Evolutionary conservation across 2,888 invertebrate species (phyloP), one percentile per base, ranked within the genome.

Genomic region (Tachina grossa): DNA sequence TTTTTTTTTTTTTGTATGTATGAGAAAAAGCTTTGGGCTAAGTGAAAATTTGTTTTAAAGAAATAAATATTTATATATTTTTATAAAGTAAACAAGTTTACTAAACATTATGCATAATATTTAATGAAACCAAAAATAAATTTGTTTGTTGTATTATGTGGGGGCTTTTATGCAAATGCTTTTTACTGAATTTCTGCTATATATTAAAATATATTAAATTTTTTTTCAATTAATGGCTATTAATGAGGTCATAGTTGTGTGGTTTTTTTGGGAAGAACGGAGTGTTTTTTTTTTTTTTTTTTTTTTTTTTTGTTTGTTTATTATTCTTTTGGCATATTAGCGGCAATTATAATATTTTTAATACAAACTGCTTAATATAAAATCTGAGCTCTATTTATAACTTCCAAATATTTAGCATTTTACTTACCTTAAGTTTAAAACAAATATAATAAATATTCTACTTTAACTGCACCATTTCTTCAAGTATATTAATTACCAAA

Each of bases 161-260:
- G 68, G 11, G 9, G 45, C 22, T 19, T 19, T 47, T 16, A 49
- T 39, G 43, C 8, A 16, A 49, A 16, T 57, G 9, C n/a, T 71
- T 9, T 31, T 31, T 31, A 6, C 5, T 31, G 6, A 3, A 6
- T 55, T 31, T 53, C 31, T 45, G n/a, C 19, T 6, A 31, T 16
- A 22, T 45, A 47, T 65, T 45, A 51, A 39, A 14, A 45, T 13
- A 19, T 66, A 72, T 72, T 66, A 31, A 31, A 6, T 31, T 31
- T 4, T 66, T 31, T 66, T 72, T 66, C 22, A 57, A 71, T 77
- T 72, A 72, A 59, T 72, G 65, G 45, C 72, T 77, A 66, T 77
- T 83, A 72, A 72, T 45, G 57, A 45, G 16, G 11, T 47, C 19
- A 57, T 68, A 16, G 68, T 68, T 39, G 49, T 19, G 68, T 57